phyloP scores from a whole-genome alignment of 2,888 invertebrate species.

The Euplagia quadripunctaria region DNA sequence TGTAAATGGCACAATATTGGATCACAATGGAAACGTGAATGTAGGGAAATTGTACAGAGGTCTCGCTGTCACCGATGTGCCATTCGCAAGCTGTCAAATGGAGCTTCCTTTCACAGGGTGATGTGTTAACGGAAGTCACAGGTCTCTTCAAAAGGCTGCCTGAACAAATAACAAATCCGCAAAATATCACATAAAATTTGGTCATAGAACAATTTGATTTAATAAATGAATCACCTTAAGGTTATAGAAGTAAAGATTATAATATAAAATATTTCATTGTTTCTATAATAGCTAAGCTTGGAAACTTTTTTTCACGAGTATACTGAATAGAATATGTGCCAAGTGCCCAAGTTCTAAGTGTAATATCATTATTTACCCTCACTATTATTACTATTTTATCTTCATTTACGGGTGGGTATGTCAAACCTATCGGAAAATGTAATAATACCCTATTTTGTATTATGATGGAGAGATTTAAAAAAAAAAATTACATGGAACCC shows the following conservation, averaged over 20 bases:
- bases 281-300: not conserved
- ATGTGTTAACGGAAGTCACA: conserved; percentile 53
- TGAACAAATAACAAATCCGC: conserved; percentile 45
- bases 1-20: conserved; percentile 20
- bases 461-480: too few species aligned
- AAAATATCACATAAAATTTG: conserved; percentile 24
- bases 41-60: conserved; percentile 52
- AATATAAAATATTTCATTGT: not conserved
- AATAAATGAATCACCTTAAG: not conserved
- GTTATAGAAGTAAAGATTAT: not conserved
- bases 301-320: not conserved
- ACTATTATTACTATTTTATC: not conserved
- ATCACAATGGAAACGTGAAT: conserved; percentile 43
- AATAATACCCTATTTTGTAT: not conserved
- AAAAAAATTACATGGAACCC: too few species aligned
- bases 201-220: conserved; percentile 17
- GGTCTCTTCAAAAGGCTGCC: conserved; percentile 52
- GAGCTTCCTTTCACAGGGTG: conserved; percentile 48
- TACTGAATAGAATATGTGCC: not conserved
- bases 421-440: too few species aligned
- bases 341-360: not conserved
- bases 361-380: not conserved
- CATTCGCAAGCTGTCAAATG: conserved; percentile 55
- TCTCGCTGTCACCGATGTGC: conserved; percentile 34
- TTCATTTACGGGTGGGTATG: not conserved